Evolutionary conservation across 1,140 invertebrate species (phyloP), one percentile per base, ranked within the genome.

Genomic region (Arion vulgaris): DNA sequence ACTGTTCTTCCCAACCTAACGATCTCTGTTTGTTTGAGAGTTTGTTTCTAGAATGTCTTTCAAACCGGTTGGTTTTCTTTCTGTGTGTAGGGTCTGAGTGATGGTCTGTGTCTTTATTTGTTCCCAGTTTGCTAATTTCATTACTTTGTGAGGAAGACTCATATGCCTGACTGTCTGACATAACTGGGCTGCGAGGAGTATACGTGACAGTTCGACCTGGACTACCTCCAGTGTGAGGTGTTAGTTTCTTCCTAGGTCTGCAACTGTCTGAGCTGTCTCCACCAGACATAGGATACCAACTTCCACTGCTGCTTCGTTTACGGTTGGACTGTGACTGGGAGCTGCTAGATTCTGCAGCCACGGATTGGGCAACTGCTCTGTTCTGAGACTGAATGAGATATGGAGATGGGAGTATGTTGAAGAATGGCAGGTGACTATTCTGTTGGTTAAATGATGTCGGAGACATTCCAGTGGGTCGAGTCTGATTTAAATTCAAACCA

Each of bases 61-160:
- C 86, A 53, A 83, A 81, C 15, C 85, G 84, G n/a, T 83, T 82
- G 79, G 81, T 83, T 45, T 84, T 84, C 82, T 86, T 89, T 36
- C 85, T 62, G 79, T 88, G 88, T 5, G 88, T 86, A 15, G 90
- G 89, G 81, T 91, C 90, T 32, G 90, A 91, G 80, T 91, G 88
- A 57, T 90, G 89, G 82, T 90, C 90, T 11, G 89, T 89, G 75
- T 91, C 90, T 81, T 84, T 85, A 49, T 84, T 83, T 66, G 84
- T 83, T 45, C 86, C 81, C 41, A 87, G 71, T 81, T 90, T 89
- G 85, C 86, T 87, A 76, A 91, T 89, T 19, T 89, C 88, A 66
- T 90, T 88, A 15, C 83, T 28, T 15, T 75, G 28, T 17, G 39
- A 66, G 9, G 41, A 78, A 32, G 76, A 76, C 41, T 51, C 36